A percentile compares a stretch with the other conserved stretches of the same genome.
Conservation (phyloP, 2,113 vertebrate genomes). For the Tenrec ecaudatus region DNA sequence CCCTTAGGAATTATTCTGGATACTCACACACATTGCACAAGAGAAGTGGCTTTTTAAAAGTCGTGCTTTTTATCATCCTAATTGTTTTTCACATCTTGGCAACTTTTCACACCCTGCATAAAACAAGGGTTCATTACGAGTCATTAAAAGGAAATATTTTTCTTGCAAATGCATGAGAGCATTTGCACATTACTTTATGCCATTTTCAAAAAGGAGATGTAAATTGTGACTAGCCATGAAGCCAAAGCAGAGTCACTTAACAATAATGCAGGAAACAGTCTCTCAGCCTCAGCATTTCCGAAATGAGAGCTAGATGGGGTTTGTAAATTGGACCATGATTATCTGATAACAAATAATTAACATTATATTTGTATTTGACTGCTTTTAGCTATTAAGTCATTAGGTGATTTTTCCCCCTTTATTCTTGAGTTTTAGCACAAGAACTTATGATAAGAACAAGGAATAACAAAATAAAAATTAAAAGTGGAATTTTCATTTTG, state of each 20-base stretch:
- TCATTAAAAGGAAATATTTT: constrained; percentile 84
- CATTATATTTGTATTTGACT: not conserved
- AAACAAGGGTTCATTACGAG: constrained; percentile 80
- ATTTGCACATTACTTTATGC: constrained; percentile 74
- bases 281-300: constrained; percentile 54
- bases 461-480: constrained; percentile 30
- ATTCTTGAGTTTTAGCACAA: not conserved
- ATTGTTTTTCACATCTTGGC: constrained; percentile 85
- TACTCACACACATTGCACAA: constrained; percentile 79
- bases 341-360: constrained; percentile 12
- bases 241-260: constrained; percentile 72
- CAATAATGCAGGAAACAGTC: not conserved
- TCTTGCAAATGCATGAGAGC: constrained; percentile 76
- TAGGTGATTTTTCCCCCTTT: constrained; percentile 13
- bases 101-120: constrained; percentile 81
- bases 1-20: constrained; percentile 80
- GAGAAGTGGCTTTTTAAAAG: constrained; percentile 82
- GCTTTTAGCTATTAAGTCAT: constrained; percentile 55
- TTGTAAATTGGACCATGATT: constrained; percentile 57
- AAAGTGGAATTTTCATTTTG: constrained; percentile 8
- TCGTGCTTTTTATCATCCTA: constrained; percentile 84
- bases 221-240: constrained; percentile 70
- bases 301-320: constrained; percentile 16
- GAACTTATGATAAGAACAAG: constrained; percentile 51
- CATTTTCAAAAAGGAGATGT: constrained; percentile 68